Evolutionary conservation across 2,888 invertebrate genomes (phyloP), one percentile per base, ranked within the genome.

Genomic region (Thelaira solivaga): DNA sequence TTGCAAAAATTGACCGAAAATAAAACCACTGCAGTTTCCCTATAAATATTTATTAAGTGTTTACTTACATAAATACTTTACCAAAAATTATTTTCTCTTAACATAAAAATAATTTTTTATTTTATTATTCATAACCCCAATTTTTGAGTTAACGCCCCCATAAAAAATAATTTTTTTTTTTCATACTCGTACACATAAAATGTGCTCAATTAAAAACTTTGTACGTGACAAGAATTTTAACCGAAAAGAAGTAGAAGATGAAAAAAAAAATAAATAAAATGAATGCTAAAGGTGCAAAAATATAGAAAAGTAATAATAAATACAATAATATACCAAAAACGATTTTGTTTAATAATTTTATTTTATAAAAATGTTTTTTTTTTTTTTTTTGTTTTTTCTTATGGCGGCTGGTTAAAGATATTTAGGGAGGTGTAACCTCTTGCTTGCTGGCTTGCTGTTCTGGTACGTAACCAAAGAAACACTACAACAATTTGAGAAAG

Each of bases 171-270:
- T 13, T 67, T n/a, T n/a, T n/a, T n/a, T n/a, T n/a, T n/a, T n/a
- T n/a, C n/a, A n/a, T n/a, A n/a, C n/a, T n/a, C n/a, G n/a, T n/a
- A n/a, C n/a, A n/a, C n/a, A 34, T 67, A 71, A 78, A 71, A 71
- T 71, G 59, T 55, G 85, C 84, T 83, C 86, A 86, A 86, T 86
- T 86, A 86, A 86, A 86, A 86, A 83, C 76, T 84, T 85, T 83
- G 83, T 86, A 86, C 86, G 87, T 86, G 86, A 86, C 85, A 82
- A 81, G 87, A 86, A 86, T 86, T 83, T 81, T 62, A 36, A 20
- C 20, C 59, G 51, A 45, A 47, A 18, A 41, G 41, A 59, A 43
- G 29, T 49, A 55, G 24, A n/a, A 45, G 22, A 13, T 20, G 18
- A 11, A 68, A 49, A 36, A 20, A 47, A 31, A 36, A 49, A 53